phyloP scores from a whole-genome alignment of 2,797 vertebrate genomes.

The Sebastes iracundus region DNA sequence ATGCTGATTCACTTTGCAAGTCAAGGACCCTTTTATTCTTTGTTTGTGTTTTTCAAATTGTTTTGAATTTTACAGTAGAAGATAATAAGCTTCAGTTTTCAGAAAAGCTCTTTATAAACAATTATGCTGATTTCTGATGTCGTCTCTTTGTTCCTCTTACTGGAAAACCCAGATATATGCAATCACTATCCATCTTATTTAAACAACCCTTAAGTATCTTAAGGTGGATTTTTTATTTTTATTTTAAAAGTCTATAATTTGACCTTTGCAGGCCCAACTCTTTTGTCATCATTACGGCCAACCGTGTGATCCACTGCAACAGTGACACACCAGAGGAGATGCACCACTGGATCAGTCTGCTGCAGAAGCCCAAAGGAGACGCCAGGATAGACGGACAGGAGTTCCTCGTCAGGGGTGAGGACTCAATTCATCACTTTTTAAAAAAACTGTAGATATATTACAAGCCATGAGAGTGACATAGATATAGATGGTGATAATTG shows the following conservation, averaged over 20 bases:
- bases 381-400: constrained; percentile 87
- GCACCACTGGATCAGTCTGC: constrained; percentile 90
- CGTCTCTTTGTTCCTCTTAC: neutral
- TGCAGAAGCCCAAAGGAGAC: constrained; percentile 89
- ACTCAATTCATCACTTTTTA: neutral
- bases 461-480: neutral
- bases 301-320: constrained; percentile 90
- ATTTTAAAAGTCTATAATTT: neutral
- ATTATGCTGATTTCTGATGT: neutral
- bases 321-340: constrained; percentile 89
- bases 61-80: neutral
- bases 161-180: too few relatives aligned
- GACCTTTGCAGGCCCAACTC: constrained; percentile 83
- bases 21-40: neutral
- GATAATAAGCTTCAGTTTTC: neutral
- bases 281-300: constrained; percentile 90
- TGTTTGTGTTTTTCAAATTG: neutral
- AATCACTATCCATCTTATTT: neutral
- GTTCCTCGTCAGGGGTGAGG: constrained; percentile 85
- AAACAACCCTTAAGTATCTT: neutral
- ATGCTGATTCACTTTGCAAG: neutral
- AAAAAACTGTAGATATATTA: neutral
- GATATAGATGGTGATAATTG: neutral
- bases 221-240: neutral
- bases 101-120: neutral